phyloP scores from a whole-genome alignment of 1,140 invertebrate genomes.

The Dysdera silvatica region DNA sequence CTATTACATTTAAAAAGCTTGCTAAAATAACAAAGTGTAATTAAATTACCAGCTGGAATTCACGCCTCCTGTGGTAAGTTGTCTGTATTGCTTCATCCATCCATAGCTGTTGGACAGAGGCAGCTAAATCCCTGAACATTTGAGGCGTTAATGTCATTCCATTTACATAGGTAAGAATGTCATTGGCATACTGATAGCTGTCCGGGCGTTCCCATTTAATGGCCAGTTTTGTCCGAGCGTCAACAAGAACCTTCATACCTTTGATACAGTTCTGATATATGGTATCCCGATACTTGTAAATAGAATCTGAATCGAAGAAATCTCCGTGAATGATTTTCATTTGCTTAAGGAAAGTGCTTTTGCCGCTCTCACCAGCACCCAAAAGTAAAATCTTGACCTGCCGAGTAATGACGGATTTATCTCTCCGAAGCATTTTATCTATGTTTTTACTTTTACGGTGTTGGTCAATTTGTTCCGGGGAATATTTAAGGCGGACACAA shows the following conservation, averaged over 20 bases:
- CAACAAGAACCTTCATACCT: constrained; percentile 90
- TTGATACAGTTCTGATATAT: constrained; percentile 90
- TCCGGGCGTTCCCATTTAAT: constrained; percentile 83
- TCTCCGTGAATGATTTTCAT: constrained; percentile 97
- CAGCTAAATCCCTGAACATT: constrained; percentile 72
- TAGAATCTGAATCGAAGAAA: constrained; percentile 68
- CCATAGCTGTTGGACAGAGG: constrained; percentile 75
- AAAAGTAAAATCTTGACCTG: constrained; percentile 71
- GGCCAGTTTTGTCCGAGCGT: constrained; percentile 82
- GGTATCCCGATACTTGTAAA: constrained; percentile 74
- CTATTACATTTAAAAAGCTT: background rate
- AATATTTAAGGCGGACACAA: constrained; percentile 19
- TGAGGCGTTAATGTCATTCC: constrained; percentile 62
- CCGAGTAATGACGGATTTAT: constrained; percentile 54
- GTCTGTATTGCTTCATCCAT: constrained; percentile 75
- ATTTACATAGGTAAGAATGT: constrained; percentile 48
- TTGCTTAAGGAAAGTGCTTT: constrained; percentile 97
- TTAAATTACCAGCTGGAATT: constrained; percentile 84
- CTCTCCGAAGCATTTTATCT: constrained; percentile 65
- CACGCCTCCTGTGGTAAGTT: constrained; percentile 82
- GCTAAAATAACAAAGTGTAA: background rate
- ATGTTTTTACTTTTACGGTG: constrained; percentile 62
- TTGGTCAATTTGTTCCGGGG: constrained; percentile 17
- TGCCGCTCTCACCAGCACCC: constrained; percentile 87
- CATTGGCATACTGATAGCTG: constrained; percentile 63